These are phyloP conservation scores for Peucedramus taeniatus DNA, from an alignment of 2,113 vertebrate species.

Conservation along the genomic window DNA sequence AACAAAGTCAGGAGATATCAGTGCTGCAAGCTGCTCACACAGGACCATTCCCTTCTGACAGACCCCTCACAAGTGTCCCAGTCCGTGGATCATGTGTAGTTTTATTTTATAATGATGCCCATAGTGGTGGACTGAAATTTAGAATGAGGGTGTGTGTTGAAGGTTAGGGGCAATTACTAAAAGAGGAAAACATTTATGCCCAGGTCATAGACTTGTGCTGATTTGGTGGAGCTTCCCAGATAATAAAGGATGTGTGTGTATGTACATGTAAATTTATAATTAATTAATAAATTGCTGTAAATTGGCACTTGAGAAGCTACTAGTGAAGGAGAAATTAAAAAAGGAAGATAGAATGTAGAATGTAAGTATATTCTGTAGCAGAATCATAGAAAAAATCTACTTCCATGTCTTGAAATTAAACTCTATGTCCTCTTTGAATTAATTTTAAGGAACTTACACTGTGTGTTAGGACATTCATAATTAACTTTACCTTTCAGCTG, in stretches of 20 bases:
- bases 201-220: not conserved
- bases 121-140: not conserved
- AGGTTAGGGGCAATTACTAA: not conserved
- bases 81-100: accelerated
- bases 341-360: not conserved
- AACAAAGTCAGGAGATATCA: not conserved
- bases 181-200: not conserved
- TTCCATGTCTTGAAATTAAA: not conserved
- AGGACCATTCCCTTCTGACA: not conserved
- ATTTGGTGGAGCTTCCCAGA: not conserved
- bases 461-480: not conserved
- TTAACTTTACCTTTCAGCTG: not conserved
- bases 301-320: not conserved
- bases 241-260: not conserved
- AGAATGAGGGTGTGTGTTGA: not conserved
- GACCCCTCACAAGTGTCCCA: not conserved
- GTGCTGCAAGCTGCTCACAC: accelerated
- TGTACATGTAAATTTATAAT: not conserved
- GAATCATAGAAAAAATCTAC: not conserved
- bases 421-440: not conserved
- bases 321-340: not conserved
- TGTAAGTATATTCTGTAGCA: not conserved
- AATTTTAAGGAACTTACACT: not conserved
- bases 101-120: not conserved
- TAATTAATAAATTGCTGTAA: not conserved